Percentiles rank a stretch among this genome's conserved stretches.
Evolutionary conservation across 2,113 vertebrate genomes (phyloP).

Genomic region (human): DNA sequence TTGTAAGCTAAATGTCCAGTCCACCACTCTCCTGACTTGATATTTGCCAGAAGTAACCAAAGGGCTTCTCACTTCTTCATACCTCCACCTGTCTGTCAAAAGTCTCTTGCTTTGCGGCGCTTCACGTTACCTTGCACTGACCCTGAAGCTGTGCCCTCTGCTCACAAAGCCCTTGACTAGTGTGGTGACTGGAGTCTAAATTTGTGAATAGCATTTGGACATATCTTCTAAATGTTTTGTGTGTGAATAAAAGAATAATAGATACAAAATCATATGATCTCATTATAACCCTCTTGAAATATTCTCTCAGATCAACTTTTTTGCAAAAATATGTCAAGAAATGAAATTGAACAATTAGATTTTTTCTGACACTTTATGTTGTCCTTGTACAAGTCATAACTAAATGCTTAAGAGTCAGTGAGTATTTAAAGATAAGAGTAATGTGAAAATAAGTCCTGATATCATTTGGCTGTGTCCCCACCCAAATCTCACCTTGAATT

Average conservation of each 20-base stretch:
- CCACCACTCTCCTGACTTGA: background rate
- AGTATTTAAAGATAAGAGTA: background rate
- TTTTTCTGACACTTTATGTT: background rate
- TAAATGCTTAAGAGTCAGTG: background rate
- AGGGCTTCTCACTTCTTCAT: background rate
- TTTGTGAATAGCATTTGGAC: background rate
- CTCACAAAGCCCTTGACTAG: too few species aligned
- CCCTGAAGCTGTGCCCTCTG: background rate
- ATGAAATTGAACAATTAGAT: background rate
- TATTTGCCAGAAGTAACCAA: fast-evolving
- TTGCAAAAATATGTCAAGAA: background rate
- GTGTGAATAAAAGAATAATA: background rate
- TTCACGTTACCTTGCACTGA: background rate
- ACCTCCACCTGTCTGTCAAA: background rate
- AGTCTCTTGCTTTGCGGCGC: background rate
- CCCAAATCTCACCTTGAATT: too few species aligned
- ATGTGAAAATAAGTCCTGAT: background rate
- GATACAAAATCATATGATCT: background rate
- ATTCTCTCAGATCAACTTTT: background rate
- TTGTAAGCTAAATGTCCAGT: fast-evolving
- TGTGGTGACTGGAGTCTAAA: background rate
- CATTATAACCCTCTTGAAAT: background rate
- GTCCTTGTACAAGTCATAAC: background rate
- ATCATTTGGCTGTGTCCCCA: too few species aligned
- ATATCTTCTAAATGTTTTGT: background rate